phyloP scores from a whole-genome alignment of 2,113 vertebrate genomes.

The Geococcyx californianus region DNA sequence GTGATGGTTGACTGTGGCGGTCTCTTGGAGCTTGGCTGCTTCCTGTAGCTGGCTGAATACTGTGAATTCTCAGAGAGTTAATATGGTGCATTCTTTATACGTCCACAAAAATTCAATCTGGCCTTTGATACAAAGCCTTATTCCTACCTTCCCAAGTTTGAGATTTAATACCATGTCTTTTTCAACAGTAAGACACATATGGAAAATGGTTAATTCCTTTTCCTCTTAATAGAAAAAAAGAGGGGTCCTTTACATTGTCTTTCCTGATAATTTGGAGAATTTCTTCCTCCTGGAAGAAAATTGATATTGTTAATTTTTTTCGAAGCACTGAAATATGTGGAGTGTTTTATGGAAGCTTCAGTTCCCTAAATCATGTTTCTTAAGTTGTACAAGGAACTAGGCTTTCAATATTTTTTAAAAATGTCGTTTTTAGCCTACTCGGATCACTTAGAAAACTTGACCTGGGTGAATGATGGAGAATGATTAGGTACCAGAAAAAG shows the following conservation, averaged over 20 bases:
- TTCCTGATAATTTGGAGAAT: neutral
- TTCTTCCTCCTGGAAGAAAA: neutral
- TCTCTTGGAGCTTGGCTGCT: neutral
- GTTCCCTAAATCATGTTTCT: neutral
- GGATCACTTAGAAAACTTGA: neutral
- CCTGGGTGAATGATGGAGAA: neutral
- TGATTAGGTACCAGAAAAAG: neutral
- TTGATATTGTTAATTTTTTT: neutral
- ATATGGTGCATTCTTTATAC: neutral
- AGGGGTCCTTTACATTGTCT: neutral
- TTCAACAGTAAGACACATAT: neutral
- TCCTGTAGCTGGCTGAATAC: neutral
- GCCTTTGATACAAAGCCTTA: neutral
- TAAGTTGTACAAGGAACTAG: neutral
- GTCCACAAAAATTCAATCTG: neutral
- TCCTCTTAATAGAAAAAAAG: neutral
- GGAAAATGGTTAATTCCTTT: neutral
- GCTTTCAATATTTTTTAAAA: neutral
- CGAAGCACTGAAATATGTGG: neutral
- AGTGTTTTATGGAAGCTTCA: neutral
- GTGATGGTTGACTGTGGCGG: neutral
- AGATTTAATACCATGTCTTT: neutral
- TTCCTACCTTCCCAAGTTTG: neutral
- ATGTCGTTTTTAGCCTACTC: neutral
- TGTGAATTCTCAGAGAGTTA: neutral